These are phyloP conservation scores for Melanargia galathea DNA, from an alignment of 2,888 invertebrate species.

Conservation along the genomic window DNA sequence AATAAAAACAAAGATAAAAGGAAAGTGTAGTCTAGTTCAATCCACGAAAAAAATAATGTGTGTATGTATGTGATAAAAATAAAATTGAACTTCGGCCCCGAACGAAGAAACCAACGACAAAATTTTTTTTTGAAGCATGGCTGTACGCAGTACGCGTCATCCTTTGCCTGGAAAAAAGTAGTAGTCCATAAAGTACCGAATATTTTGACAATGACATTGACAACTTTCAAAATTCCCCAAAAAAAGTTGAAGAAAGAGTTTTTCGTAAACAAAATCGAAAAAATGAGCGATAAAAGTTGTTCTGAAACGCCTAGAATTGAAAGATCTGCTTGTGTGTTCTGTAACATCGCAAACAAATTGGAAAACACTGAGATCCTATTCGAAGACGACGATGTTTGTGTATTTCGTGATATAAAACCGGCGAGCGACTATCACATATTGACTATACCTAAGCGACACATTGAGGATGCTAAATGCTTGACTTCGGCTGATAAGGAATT, in stretches of 20 bases:
- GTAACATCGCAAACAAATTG: slow-evolving; percentile 85
- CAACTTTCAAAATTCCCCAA: too few relatives aligned
- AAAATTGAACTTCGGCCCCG: slow-evolving; percentile 10
- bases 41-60: too few relatives aligned
- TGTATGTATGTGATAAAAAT: background rate
- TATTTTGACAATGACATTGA: slow-evolving; percentile 11
- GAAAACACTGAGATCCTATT: slow-evolving; percentile 84
- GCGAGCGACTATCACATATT: slow-evolving; percentile 90
- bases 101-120: background rate
- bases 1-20: too few relatives aligned
- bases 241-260: too few relatives aligned
- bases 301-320: slow-evolving; percentile 31
- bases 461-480: slow-evolving; percentile 87
- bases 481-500: slow-evolving; percentile 84
- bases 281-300: slow-evolving; percentile 48
- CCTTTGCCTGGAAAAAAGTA: slow-evolving; percentile 9
- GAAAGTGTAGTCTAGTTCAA: too few relatives aligned
- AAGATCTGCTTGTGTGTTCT: slow-evolving; percentile 85
- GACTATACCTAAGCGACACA: slow-evolving; percentile 89
- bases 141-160: slow-evolving; percentile 18
- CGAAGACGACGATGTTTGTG: slow-evolving; percentile 88
- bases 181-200: too few relatives aligned
- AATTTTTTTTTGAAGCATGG: background rate
- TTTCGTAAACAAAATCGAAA: too few relatives aligned
- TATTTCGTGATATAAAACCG: slow-evolving; percentile 92